Evolutionary conservation across 2,797 vertebrate genomes (phyloP).

Genomic region (Argya squamiceps): DNA sequence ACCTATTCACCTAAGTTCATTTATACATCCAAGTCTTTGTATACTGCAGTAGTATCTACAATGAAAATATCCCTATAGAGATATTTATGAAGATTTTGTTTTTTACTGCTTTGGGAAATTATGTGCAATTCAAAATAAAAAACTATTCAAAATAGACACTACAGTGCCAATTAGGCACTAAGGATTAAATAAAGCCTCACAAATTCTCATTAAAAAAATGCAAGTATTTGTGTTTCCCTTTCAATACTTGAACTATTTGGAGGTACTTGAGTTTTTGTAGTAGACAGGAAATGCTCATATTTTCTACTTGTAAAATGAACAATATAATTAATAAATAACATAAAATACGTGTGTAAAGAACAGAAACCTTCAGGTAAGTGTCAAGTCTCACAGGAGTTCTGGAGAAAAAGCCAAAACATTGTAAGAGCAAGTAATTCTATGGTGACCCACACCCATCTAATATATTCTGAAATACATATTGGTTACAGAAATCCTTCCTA

Average conservation of each 20-base stretch:
- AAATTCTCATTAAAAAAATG: not conserved
- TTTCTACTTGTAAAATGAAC: not conserved
- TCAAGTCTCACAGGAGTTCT: not conserved
- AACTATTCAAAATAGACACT: not conserved
- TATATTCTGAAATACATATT: not conserved
- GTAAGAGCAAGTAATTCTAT: not conserved
- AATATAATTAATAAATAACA: not conserved
- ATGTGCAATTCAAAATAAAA: not conserved
- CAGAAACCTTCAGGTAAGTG: not conserved
- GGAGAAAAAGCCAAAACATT: not conserved
- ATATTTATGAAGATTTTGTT: not conserved
- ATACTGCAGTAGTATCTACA: not conserved
- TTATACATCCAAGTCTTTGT: not conserved
- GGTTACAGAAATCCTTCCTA: not conserved
- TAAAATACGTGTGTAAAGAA: not conserved
- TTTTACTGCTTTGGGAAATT: not conserved
- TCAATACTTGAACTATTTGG: not conserved
- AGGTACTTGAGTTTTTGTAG: not conserved
- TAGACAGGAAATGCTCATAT: not conserved
- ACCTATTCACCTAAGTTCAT: not conserved
- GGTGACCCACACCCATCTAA: not conserved
- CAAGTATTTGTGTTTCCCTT: not conserved
- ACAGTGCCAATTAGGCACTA: not conserved
- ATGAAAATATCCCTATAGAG: not conserved
- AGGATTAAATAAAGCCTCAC: not conserved